Base-by-base conservation (phyloP, 2,113 vertebrate genomes). In the Clarias batrachus region DNA sequence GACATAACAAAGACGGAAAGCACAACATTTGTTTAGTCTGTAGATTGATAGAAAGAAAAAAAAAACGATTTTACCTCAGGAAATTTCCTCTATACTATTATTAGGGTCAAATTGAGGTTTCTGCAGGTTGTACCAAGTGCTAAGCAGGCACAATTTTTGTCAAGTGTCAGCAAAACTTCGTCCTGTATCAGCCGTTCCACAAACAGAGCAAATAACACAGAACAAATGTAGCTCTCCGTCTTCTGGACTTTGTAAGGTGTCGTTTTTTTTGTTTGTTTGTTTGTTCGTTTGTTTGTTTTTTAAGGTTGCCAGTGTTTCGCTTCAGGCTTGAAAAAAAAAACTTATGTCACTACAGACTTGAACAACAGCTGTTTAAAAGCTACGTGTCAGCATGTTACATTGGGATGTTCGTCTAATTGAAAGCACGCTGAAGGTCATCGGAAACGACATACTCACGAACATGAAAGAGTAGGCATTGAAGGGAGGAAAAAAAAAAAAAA, bases 301-400 rank as follows among this genome's bases (percentile, higher is more conserved):
- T 37, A 57, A 13, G 73, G 48, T 68, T 37, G 25, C 59, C 48
- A 65, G 70, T 57, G 57, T 66, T 65, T 83, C n/a, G 8, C 71
- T 77, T 66, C 7, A n/a, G 4, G 14, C 81, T 48, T 76, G 17
- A n/a, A 73, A 77, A 81, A 86, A 56, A 13, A 73, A 81, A 62
- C 41, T 30, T 4, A 25, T 14, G 56, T 81, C 65, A 62, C n/a
- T 86, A 56, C 54, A 78, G 85, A 48, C 59, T 37, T 33, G n/a
- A 14, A 30, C 21, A 73, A 83, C 86, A 87, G 86, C 81, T 83
- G 81, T 76, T 83, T 63, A 77, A 87, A 87, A 87, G n/a, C 59
- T 65, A 82, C 13, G 30, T 59, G 71, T 87, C 86, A 83, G 86
- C 81, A 82, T n/a, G 52, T 23, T 78, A 59, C 71, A 27, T 37